Conservation (phyloP, 2,797 vertebrate species). For the Karalla daura region DNA sequence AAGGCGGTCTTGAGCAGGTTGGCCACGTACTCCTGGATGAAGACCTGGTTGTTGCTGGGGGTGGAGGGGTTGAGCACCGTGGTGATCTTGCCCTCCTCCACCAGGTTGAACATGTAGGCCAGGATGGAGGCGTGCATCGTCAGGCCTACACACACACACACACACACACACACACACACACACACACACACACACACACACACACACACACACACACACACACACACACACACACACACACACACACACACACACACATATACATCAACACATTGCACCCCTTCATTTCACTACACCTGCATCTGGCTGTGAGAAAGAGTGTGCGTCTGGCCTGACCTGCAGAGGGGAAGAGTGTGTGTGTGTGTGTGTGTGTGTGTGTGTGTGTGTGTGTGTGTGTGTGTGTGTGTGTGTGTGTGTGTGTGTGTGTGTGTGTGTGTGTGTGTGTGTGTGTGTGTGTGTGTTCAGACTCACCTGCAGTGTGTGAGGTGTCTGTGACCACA, state of each 20-base stretch:
- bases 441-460: too few relatives aligned
- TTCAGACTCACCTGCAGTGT: slow-evolving; percentile 92
- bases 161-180: not conserved
- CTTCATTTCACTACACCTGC: too few relatives aligned
- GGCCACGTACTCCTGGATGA: slow-evolving; percentile 98
- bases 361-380: too few relatives aligned
- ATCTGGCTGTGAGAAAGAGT: too few relatives aligned
- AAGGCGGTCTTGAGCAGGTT: slow-evolving; percentile 98
- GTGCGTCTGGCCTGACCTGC: too few relatives aligned
- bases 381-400: too few relatives aligned
- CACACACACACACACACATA: not conserved
- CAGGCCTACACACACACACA: slow-evolving; percentile 84
- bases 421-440: too few relatives aligned
- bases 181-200: not conserved
- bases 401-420: too few relatives aligned
- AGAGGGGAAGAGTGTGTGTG: too few relatives aligned
- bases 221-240: slow-evolving; percentile 1
- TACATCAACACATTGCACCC: too few relatives aligned
- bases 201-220: not conserved
- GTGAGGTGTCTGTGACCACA: slow-evolving; percentile 98
- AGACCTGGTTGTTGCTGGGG: slow-evolving; percentile 94
- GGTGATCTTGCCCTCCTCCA: slow-evolving; percentile 98
- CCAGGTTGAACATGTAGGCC: slow-evolving; percentile 99
- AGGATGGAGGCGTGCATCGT: slow-evolving; percentile 99
- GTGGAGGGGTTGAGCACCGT: slow-evolving; percentile 89